phyloP scores from a whole-genome alignment of 2,797 vertebrate genomes.

The Phalloptychus januarius region DNA sequence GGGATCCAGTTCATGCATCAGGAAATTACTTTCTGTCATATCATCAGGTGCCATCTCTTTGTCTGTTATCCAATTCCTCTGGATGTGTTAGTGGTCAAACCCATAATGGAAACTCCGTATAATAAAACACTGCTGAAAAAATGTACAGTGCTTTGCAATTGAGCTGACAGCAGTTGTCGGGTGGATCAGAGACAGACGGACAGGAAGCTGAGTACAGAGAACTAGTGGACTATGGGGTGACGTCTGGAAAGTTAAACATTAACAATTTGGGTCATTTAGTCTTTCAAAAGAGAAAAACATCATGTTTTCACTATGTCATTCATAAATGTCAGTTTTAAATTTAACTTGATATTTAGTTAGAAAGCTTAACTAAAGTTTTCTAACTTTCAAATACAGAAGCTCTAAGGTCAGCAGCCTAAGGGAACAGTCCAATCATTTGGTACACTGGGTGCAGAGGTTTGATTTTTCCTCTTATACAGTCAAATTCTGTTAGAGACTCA shows the following conservation, averaged over 20 bases:
- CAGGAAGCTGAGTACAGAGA: not conserved
- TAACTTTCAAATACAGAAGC: not conserved
- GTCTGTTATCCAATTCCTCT: not conserved
- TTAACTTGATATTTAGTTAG: not conserved
- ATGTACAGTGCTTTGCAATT: not conserved
- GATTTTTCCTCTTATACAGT: not conserved
- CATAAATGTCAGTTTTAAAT: not conserved
- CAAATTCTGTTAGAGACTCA: not conserved
- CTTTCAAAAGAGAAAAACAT: not conserved
- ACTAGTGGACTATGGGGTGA: not conserved
- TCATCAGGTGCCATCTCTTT: not conserved
- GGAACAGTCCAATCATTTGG: not conserved
- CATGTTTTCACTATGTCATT: not conserved
- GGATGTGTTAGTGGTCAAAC: too few species aligned
- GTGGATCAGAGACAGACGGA: not conserved
- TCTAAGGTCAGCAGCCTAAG: not conserved
- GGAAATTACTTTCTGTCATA: conserved; percentile 1
- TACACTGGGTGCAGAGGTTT: not conserved
- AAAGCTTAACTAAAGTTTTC: not conserved
- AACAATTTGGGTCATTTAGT: too few species aligned
- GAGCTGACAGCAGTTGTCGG: not conserved
- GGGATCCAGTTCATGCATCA: not conserved
- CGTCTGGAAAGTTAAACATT: not conserved
- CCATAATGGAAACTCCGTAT: not conserved
- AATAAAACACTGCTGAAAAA: not conserved